These are phyloP conservation scores for Gryllus bimaculatus DNA, from an alignment of 1,140 invertebrate species.

Conservation along the genomic window DNA sequence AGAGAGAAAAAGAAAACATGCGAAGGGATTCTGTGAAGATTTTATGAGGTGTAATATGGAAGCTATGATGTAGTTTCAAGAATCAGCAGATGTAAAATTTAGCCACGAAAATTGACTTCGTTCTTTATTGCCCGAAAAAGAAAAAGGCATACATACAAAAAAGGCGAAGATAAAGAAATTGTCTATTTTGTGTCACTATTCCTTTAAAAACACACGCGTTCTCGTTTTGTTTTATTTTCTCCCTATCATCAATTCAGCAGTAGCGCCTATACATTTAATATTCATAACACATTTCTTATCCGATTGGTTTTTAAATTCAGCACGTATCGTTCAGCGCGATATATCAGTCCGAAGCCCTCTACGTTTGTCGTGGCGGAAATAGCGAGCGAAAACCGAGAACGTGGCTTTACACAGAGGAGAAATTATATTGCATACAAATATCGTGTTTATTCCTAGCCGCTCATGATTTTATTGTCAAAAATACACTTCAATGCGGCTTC, in stretches of 20 bases:
- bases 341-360: background rate
- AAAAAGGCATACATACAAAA: background rate
- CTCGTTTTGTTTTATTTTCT: background rate
- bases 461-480: slow-evolving; percentile 6
- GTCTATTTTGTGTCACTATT: background rate
- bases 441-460: background rate
- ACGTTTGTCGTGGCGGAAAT: background rate
- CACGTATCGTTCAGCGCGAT: background rate
- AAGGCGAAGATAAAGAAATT: background rate
- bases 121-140: background rate
- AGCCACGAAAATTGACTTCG: slow-evolving; percentile 3
- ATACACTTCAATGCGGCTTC: background rate
- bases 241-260: background rate
- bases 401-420: background rate
- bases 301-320: slow-evolving; percentile 5
- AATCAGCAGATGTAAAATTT: background rate
- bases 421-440: slow-evolving; percentile 6
- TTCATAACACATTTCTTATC: background rate
- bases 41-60: slow-evolving; percentile 5
- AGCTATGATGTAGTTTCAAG: slow-evolving; percentile 1
- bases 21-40: background rate
- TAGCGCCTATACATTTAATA: background rate
- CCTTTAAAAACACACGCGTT: background rate
- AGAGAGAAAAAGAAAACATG: background rate
- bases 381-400: background rate